These are phyloP conservation scores for Ptychobarbus kaznakovi DNA, from an alignment of 2,797 vertebrate genomes.

Conservation along the genomic window DNA sequence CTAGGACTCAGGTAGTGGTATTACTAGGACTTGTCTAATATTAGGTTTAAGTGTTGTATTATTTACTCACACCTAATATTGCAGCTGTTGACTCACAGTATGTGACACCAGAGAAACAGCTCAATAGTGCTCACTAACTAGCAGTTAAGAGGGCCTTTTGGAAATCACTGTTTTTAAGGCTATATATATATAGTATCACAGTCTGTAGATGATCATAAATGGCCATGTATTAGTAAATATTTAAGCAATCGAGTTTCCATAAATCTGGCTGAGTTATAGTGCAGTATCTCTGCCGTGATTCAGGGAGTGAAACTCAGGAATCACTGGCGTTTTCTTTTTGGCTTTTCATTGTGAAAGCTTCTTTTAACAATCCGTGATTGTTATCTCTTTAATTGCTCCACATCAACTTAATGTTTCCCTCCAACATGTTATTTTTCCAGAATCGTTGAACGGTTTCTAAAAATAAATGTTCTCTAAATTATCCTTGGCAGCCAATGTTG, in stretches of 20 bases:
- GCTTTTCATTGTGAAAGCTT: slow-evolving; percentile 1
- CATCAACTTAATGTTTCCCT: neutral
- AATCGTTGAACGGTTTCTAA: slow-evolving; percentile 19
- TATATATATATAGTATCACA: neutral
- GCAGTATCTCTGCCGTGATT: neutral
- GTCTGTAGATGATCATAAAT: slow-evolving; percentile 5
- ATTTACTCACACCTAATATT: neutral
- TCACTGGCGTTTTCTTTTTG: neutral
- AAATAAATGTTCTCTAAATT: slow-evolving; percentile 22
- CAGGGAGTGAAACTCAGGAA: neutral
- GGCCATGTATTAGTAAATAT: neutral
- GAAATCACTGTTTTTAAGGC: slow-evolving; percentile 37
- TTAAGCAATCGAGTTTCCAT: neutral
- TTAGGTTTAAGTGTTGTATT: neutral
- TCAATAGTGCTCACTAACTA: neutral
- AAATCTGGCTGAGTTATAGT: neutral
- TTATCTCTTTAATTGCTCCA: slow-evolving; percentile 9
- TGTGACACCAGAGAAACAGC: neutral
- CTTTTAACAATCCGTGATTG: slow-evolving; percentile 15
- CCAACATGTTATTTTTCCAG: neutral
- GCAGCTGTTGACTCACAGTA: too few relatives aligned
- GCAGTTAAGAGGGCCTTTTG: neutral
- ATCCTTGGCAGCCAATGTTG: slow-evolving; percentile 35
- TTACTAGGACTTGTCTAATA: neutral
- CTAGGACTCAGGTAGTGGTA: slow-evolving; percentile 34